Conservation (phyloP, 2,797 vertebrate species). For the Catharus ustulatus region DNA sequence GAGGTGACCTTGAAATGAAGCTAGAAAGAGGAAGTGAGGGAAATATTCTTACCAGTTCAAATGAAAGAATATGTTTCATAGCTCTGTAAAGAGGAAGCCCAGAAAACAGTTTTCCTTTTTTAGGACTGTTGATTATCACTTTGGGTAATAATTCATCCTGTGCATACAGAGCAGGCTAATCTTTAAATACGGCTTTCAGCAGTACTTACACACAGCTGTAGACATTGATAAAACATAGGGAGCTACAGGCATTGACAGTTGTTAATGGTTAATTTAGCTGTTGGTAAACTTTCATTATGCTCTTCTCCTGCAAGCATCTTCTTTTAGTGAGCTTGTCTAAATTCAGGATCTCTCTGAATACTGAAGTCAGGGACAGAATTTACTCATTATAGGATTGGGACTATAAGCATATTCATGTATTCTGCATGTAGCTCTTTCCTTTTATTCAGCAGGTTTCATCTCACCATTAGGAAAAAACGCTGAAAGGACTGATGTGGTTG, state of each 20-base stretch:
- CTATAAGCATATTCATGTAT: neutral
- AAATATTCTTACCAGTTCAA: neutral
- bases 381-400: neutral
- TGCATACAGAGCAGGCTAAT: conserved; percentile 52
- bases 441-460: neutral
- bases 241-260: conserved; percentile 53
- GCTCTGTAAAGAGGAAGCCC: neutral
- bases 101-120: conserved; percentile 9
- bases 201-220: conserved; percentile 59
- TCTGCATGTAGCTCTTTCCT: neutral
- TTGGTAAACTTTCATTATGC: conserved; percentile 65
- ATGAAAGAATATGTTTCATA: neutral
- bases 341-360: conserved; percentile 1
- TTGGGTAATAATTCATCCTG: conserved; percentile 50
- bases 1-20: neutral
- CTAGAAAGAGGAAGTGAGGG: neutral
- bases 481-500: neutral
- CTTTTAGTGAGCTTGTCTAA: conserved; percentile 12
- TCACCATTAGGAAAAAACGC: neutral
- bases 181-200: conserved; percentile 27
- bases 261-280: conserved; percentile 67
- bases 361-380: neutral
- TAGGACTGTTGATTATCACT: conserved; percentile 21
- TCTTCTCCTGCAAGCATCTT: conserved; percentile 43
- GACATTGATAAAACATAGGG: conserved; percentile 48